Percentiles rank a stretch among this genome's conserved stretches.
Evolutionary conservation across 2,113 vertebrate genomes (phyloP).

Genomic region (Onychostoma macrolepis): DNA sequence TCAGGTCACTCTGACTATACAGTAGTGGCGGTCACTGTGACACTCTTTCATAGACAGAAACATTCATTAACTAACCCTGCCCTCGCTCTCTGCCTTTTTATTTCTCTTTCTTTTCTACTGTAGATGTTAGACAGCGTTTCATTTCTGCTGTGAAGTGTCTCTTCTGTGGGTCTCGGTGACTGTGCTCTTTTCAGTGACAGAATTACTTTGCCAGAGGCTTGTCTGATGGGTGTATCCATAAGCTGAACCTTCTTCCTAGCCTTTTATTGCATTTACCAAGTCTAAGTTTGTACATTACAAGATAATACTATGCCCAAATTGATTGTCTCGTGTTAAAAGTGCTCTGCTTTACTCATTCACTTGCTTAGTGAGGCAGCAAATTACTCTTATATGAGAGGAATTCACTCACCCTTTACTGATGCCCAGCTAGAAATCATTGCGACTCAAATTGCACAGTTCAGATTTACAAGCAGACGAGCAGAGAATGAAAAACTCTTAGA

Average conservation of each 20-base stretch:
- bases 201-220: not conserved
- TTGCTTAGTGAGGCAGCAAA: not conserved
- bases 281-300: not conserved
- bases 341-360: not conserved
- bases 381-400: not conserved
- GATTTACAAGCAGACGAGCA: not conserved
- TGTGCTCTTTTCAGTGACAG: not conserved
- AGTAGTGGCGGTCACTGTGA: slow-evolving; percentile 33
- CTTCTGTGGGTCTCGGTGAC: slow-evolving; percentile 19
- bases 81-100: not conserved
- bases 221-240: not conserved
- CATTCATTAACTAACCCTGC: not conserved
- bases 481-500: not conserved
- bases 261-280: not conserved
- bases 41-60: not conserved
- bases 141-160: slow-evolving; percentile 1
- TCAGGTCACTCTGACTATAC: not conserved
- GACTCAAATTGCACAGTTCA: slow-evolving; percentile 3
- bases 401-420: slow-evolving; percentile 7
- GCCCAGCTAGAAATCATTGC: not conserved
- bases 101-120: not conserved
- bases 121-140: not conserved
- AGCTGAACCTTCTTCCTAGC: not conserved
- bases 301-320: not conserved
- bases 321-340: not conserved